Evolutionary conservation across 2,888 invertebrate genomes (phyloP).

Genomic region (Leistus spinibarbis): DNA sequence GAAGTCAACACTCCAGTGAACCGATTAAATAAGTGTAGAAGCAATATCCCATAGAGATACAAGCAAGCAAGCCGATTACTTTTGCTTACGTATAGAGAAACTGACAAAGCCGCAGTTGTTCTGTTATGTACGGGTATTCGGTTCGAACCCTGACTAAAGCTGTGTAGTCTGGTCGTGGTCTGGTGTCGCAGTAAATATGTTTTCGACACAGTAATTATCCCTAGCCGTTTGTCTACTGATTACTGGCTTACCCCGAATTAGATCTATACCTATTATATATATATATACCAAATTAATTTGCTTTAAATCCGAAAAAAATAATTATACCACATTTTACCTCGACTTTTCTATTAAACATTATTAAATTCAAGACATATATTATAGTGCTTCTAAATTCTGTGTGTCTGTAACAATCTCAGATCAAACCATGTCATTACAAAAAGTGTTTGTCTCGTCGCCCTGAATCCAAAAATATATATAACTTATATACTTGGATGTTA

Average conservation of each 20-base stretch:
- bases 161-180: neutral
- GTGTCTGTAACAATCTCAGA: too few species aligned
- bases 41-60: neutral
- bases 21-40: neutral
- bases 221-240: neutral
- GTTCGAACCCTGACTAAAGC: neutral
- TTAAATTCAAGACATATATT: too few species aligned
- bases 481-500: too few species aligned
- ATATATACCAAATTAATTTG: neutral
- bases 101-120: neutral
- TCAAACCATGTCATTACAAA: too few species aligned
- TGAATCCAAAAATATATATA: too few species aligned
- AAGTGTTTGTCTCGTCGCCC: too few species aligned
- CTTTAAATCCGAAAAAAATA: too few species aligned
- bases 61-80: neutral
- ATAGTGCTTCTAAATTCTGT: too few species aligned
- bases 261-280: neutral
- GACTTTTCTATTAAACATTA: too few species aligned
- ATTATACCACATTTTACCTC: too few species aligned
- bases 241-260: neutral
- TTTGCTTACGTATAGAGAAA: neutral
- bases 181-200: neutral
- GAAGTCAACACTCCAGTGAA: neutral
- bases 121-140: neutral
- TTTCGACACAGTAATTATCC: neutral